phyloP scores from a whole-genome alignment of 1,140 invertebrate species.

The Anastrepha ludens region DNA sequence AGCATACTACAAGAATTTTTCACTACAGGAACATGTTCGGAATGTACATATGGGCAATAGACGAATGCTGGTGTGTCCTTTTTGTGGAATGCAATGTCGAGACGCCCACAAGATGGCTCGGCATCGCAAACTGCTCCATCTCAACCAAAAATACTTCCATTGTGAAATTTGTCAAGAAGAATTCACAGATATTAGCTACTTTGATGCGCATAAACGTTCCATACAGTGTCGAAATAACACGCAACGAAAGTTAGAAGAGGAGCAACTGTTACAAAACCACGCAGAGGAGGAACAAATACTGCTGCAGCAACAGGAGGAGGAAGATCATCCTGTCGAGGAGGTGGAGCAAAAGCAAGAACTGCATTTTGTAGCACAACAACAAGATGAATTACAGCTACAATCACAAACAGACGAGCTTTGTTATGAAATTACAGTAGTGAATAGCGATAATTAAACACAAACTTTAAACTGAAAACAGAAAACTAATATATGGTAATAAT shows the following conservation, averaged over 20 bases:
- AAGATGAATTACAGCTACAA: background rate
- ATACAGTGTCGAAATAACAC: conserved; percentile 71
- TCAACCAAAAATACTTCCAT: conserved; percentile 66
- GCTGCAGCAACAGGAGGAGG: background rate
- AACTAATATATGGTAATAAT: background rate
- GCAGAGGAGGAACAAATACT: conserved; percentile 8
- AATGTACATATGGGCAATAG: conserved; percentile 71
- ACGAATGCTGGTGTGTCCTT: conserved; percentile 69
- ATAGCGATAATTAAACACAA: conserved; percentile 4
- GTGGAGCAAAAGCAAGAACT: background rate
- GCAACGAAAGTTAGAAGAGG: conserved; percentile 54
- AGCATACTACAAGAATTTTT: conserved; percentile 71
- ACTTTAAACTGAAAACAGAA: background rate
- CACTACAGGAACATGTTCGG: conserved; percentile 70
- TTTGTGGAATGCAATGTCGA: conserved; percentile 71
- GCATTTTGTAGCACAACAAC: conserved; percentile 1
- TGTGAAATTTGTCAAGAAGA: conserved; percentile 69
- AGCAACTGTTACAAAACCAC: conserved; percentile 16
- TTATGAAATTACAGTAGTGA: conserved; percentile 48
- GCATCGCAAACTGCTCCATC: conserved; percentile 69
- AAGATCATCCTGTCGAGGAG: background rate
- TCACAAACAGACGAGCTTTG: conserved; percentile 5
- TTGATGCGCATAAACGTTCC: conserved; percentile 70
- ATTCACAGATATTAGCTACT: conserved; percentile 71
- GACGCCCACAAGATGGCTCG: conserved; percentile 72